Evolutionary conservation across 2,797 vertebrate genomes (phyloP), one percentile per base, ranked within the genome.

Genomic region (Microctenopoma stevenorrisi): DNA sequence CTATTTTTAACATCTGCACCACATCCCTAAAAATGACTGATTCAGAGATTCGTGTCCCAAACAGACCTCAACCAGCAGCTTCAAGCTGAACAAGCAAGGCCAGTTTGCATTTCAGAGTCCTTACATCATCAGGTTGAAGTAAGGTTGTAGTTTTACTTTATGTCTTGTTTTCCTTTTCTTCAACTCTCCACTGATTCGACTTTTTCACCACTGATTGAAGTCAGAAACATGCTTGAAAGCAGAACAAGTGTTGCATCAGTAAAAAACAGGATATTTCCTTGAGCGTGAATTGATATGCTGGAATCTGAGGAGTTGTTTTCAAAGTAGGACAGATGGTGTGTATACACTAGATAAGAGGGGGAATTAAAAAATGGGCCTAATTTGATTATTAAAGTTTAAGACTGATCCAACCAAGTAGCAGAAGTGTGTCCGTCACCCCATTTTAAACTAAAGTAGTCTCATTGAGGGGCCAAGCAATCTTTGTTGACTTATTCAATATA

Each of bases 11-110:
- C 81, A 86, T 83, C 75, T 83, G 76, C 76, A 67, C 81, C 87
- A 69, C 84, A 88, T 86, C 86, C 84, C 50, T 74, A 77, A 89
- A 87, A 86, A 87, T 67, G 64, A 77, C 73, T 43, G 79, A 85
- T 82, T 86, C 83, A 85, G 28, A 72, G 62, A 64, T 70, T 16
- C 59, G 56, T 62, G 64, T 81, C 81, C 78, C 44, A 60, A 86
- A 74, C 67, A 68, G 82, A 75, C 80, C 77, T 75, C 53, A 68
- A 57, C 72, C 69, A 68, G 64, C 68, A 73, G 64, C 71, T 76
- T 54, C 70, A 35, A 70, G 64, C 79, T 56, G 75, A 72, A 58
- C 25, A 58, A 67, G 55, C 77, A 65, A 25, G 42, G 14, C 43
- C 38, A 3, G 57, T 48, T 90, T 87, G 44, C 86, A 78, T 56